These are phyloP conservation scores for Hermodice carunculata DNA, from an alignment of 2,888 invertebrate genomes.

Conservation along the genomic window DNA sequence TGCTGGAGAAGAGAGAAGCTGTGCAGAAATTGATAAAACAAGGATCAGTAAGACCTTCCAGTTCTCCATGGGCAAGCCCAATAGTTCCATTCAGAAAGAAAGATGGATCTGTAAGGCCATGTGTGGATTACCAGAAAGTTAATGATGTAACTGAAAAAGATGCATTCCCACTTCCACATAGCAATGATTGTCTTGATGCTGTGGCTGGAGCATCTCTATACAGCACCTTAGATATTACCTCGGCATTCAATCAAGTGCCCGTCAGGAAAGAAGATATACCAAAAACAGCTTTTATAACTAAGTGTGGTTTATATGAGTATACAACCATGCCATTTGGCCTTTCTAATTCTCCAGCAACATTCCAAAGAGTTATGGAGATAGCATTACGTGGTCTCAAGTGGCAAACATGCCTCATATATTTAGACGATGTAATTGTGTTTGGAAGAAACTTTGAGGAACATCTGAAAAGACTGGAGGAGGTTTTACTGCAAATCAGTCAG, in stretches of 20 bases:
- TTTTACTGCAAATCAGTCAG: background rate
- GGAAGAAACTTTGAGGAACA: background rate
- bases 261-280: background rate
- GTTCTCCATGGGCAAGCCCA: background rate
- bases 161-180: background rate
- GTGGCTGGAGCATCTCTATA: background rate
- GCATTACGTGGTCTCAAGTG: background rate
- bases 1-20: background rate
- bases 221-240: background rate
- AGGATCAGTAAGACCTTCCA: background rate
- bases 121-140: background rate
- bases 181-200: background rate
- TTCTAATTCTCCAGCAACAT: constrained; percentile 5
- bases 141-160: constrained; percentile 1
- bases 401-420: background rate
- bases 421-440: constrained; percentile 7
- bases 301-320: background rate
- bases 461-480: background rate
- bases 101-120: background rate
- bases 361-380: background rate
- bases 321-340: constrained; percentile 12
- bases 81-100: background rate
- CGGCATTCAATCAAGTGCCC: background rate
- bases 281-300: background rate
- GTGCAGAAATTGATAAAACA: too few species aligned